Evolutionary conservation across 2,888 invertebrate species (phyloP), one percentile per base, ranked within the genome.

Genomic region (Cantharis rufa): DNA sequence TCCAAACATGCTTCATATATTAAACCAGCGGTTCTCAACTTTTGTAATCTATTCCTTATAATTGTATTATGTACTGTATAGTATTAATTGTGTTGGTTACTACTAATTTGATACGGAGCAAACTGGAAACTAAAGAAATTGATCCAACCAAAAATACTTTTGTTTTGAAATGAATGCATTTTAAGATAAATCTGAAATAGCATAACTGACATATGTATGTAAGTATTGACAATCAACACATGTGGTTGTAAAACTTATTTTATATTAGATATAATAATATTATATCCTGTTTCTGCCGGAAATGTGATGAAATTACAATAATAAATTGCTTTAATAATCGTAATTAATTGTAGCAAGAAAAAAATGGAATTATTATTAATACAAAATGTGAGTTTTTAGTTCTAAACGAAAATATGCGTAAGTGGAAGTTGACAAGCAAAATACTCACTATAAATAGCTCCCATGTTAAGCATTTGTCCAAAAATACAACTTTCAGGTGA

Each of bases 401-500:
- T n/a, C 7, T n/a, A n/a, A 63, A 62, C 4, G 62, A 32, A 4
- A 28, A 28, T 15, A 32, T 61, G n/a, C 15, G 21, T 18, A 69
- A 71, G 10, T n/a, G 10, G n/a, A 24, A 70, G 18, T 27, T 48
- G 48, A 48, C 48, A 48, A 48, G n/a, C n/a, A 48, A 68, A 68
- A 5, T 71, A 88, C 92, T 90, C 88, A 93, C 93, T 87, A 71
- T 93, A 86, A 70, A 92, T 89, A 73, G 93, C 91, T 70, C 92
- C 92, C 70, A 94, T 89, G 84, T 94, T 95, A 32, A 95, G 89
- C 62, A 94, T 88, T 86, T 94, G 93, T 0, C 93, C 93, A 87
- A 95, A 96, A 77, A 95, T 91, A 86, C 95, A 95, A 86, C 94
- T 94, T 85, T 95, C 95, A 4, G 95, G 94, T 0, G 93, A 90